Evolutionary conservation across 1,140 invertebrate species (phyloP), one percentile per base, ranked within the genome.

Genomic region (Luehdorfia chinensis): DNA sequence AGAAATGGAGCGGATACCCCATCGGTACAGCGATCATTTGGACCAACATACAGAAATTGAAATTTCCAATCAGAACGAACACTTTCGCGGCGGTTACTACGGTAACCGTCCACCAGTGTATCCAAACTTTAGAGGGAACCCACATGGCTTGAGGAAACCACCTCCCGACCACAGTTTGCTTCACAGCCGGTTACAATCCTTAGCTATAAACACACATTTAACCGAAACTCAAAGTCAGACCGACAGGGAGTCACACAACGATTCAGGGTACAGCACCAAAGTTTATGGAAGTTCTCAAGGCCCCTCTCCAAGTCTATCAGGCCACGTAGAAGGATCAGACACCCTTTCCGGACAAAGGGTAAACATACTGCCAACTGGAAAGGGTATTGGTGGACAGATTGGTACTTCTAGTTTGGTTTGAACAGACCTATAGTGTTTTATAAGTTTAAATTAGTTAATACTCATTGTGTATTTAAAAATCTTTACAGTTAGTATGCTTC

Each of bases 191-290:
- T 63, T 88, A 13, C 84, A 88, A 37, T 87, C 84, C 0, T 59
- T 88, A 39, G 87, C 87, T 2, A 87, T 88, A 2, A 87, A 88
- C 53, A 88, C 87, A 0, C 80, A 87, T 55, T 59, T 88, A 32
- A 81, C 83, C 1, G 87, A 87, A 55, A 78, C 77, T 0, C 86
- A 88, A 31, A 87, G 83, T 59, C 86, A 87, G 51, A 66, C 87
- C 2, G 90, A 92, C 57, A 69, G 89, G 33, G 92, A 93, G 60
- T 90, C 90, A 0, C 92, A 93, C 62, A 93, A 93, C 65, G 93
- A 94, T 75, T 94, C 93, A 6, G 93, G 93, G 1, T 94, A 94
- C 64, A 93, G 92, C 51, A 94, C 93, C 7, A 91, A 93, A 59
- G 91, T 93, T 53, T 93, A 93, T 49, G 93, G 92, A 3, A 93